Evolutionary conservation across 2,113 vertebrate genomes (phyloP).

Genomic region (Corydoras sp.): DNA sequence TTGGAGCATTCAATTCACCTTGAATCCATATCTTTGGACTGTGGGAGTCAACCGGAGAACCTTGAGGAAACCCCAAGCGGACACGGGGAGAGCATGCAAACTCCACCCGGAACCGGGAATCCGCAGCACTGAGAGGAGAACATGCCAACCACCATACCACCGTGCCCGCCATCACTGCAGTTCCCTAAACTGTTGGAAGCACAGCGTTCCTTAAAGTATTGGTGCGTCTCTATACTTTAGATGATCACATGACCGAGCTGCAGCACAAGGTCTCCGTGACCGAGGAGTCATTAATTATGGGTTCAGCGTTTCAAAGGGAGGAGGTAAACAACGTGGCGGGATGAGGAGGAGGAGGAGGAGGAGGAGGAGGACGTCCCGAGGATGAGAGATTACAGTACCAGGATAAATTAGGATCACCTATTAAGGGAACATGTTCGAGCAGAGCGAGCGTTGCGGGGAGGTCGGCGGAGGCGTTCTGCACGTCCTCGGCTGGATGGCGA

Average conservation of each 20-base stretch:
- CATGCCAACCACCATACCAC: too few species aligned
- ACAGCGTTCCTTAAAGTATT: too few species aligned
- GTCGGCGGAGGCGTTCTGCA: slow-evolving; percentile 49
- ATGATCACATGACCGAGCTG: neutral
- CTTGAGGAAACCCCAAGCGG: too few species aligned
- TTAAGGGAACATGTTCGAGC: slow-evolving; percentile 12
- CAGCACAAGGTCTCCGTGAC: slow-evolving; percentile 55
- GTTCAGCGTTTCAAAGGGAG: slow-evolving; percentile 68
- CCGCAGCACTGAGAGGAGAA: too few species aligned
- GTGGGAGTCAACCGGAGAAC: too few species aligned
- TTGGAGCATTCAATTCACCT: too few species aligned
- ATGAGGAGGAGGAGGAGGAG: slow-evolving; percentile 11
- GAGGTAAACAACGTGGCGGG: slow-evolving; percentile 65
- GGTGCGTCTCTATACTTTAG: too few species aligned
- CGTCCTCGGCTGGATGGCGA: slow-evolving; percentile 5
- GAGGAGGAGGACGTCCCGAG: neutral
- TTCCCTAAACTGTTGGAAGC: too few species aligned
- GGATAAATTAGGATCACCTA: slow-evolving; percentile 4
- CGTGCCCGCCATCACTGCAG: too few species aligned
- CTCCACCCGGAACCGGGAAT: too few species aligned
- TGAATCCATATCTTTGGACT: too few species aligned
- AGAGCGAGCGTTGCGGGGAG: neutral
- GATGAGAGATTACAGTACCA: slow-evolving; percentile 37
- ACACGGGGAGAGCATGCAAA: too few species aligned
- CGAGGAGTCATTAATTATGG: slow-evolving; percentile 77